Base-by-base conservation (phyloP, 2,888 invertebrate genomes). In the Drosophila hamatofila region DNA sequence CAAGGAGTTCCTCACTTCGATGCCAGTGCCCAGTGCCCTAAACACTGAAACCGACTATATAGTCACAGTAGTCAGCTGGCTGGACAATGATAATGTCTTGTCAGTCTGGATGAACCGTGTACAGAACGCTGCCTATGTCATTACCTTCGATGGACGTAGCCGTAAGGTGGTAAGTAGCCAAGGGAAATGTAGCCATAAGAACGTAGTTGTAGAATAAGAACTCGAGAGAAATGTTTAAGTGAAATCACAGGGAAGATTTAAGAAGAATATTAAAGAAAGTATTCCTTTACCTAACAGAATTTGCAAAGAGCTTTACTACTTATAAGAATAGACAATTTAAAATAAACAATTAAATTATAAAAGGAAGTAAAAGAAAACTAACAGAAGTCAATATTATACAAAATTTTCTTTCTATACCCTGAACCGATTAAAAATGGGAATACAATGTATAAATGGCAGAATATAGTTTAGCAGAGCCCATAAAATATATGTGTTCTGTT, bases 31-130 rank as follows among this genome's bases (percentile, higher is more conserved):
- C n/a, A 81, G 89, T 49, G 81, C 87, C 1, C 77, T 93, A 4
- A 91, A 91, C 27, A 91, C 91, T 2, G 88, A 88, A 41, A 83
- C 88, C 21, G 91, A 92, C 65, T 92, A 92, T 71, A 91, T 93
- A 25, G 92, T 96, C 79, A 95, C 96, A 56, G 93, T 95, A 0
- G 96, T 97, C n/a, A 93, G 94, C 52, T 98, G 98, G 95, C 95
- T 96, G 54, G 95, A 95, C 65, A 95, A 96, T 75, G 93, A 94
- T 39, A 93, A 95, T 16, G 93, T 98, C 16, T 94, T 95, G 11
- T 94, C 98, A 16, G 95, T 97, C 70, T 98, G 98, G 97, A 96
- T 97, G 93, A 97, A 98, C 93, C 94, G 98, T 60, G 95, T 96
- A 30, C 98, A 99, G 92, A 98, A 97, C 89, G 93, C 94, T 60